These are phyloP conservation scores for Trachymyrmex cornetzi DNA, from an alignment of 1,140 invertebrate species.

Conservation along the genomic window DNA sequence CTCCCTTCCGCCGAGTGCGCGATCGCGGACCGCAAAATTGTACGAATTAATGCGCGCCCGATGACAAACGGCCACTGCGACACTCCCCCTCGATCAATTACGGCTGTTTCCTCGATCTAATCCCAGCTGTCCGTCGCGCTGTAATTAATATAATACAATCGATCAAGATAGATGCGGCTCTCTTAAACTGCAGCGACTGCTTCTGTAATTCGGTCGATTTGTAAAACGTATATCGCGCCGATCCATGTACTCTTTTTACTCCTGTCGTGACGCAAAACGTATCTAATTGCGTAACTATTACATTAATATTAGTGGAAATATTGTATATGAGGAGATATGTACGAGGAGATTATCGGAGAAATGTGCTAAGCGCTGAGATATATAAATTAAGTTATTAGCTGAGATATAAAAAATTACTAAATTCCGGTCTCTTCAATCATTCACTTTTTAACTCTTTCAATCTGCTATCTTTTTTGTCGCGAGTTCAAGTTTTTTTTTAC, in stretches of 20 bases:
- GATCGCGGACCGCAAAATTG: conserved; percentile 58
- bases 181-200: conserved; percentile 45
- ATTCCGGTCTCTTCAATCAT: too few relatives aligned
- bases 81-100: conserved; percentile 26
- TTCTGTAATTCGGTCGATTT: conserved; percentile 44
- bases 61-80: conserved; percentile 24
- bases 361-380: neutral
- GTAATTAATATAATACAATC: conserved; percentile 61
- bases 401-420: too few relatives aligned
- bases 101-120: conserved; percentile 43
- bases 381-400: too few relatives aligned
- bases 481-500: too few relatives aligned
- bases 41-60: conserved; percentile 56
- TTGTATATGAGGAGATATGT: neutral
- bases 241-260: neutral
- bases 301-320: conserved; percentile 10
- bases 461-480: too few relatives aligned
- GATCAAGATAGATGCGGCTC: conserved; percentile 15
- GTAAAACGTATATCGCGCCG: conserved; percentile 31
- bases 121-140: conserved; percentile 15
- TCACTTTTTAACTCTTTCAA: too few relatives aligned
- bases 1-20: conserved; percentile 36
- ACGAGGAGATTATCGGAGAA: too few relatives aligned
- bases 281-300: conserved; percentile 14
- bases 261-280: neutral